These are phyloP conservation scores for Thecocarcelia acutangulata DNA, from an alignment of 2,888 invertebrate species.

Conservation along the genomic window DNA sequence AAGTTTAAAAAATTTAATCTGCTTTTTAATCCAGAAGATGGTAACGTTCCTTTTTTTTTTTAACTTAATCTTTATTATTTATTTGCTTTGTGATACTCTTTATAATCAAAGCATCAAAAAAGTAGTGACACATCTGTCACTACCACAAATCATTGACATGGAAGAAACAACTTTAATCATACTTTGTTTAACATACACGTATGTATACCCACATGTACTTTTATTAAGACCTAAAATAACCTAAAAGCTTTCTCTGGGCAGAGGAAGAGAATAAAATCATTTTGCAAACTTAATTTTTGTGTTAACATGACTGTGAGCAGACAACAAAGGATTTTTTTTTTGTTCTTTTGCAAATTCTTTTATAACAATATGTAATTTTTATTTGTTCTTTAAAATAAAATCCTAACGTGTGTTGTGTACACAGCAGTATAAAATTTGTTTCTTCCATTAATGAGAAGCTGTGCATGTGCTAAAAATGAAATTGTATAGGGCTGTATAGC, in stretches of 20 bases:
- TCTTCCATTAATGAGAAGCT: too few species aligned
- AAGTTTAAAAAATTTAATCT: conserved; percentile 38
- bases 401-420: neutral
- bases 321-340: conserved; percentile 12
- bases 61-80: neutral
- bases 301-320: conserved; percentile 4
- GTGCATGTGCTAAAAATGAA: too few species aligned
- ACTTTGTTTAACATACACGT: too few species aligned
- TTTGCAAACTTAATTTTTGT: neutral
- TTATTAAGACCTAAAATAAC: too few species aligned
- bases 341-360: neutral
- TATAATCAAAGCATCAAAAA: conserved; percentile 39
- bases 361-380: neutral
- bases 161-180: conserved; percentile 33
- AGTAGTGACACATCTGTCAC: conserved; percentile 53
- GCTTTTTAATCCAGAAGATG: conserved; percentile 42
- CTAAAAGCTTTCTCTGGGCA: neutral
- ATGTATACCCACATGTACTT: too few species aligned
- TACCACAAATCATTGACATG: conserved; percentile 46
- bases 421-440: too few species aligned
- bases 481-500: neutral
- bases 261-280: conserved; percentile 3
- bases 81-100: conserved; percentile 8
- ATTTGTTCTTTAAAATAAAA: neutral
- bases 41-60: neutral